Evolutionary conservation across 2,113 vertebrate species (phyloP), one percentile per base, ranked within the genome.

Genomic region (Brachirus orientalis): DNA sequence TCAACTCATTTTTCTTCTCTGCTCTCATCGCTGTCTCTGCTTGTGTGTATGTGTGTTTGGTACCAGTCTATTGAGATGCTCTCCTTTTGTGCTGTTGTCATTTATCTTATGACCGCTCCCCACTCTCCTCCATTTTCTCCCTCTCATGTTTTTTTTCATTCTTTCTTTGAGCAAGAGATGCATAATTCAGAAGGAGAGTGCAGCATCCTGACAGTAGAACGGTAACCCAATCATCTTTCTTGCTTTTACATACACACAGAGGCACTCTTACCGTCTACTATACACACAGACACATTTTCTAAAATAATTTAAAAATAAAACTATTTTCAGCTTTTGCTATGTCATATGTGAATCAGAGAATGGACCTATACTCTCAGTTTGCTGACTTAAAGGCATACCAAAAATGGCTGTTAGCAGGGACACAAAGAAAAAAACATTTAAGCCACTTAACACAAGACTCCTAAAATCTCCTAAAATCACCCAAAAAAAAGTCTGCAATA

Each of bases 1-100:
- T 88, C 90, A 86, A 82, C 74, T 78, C 83, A 91, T 90, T 88
- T 86, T 84, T 85, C 83, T 91, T 84, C 77, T 37, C 28, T 52
- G 54, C 75, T 83, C 75, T 82, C 68, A 56, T 68, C 13, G 16
- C 68, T 44, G 78, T 82, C 76, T 57, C 53, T 53, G 55, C 53
- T 19, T 19, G 51, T 55, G 43, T 63, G 54, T 67, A 38, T 54
- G 41, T 52, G 57, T 52, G 73, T 63, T 56, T 76, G 63, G 11
- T 57, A 69, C 44, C 14, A 61, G 59, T 76, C 69, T 84, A 88
- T 86, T 83, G 88, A 88, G 87, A 88, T 77, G 80, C 70, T 75
- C 43, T 84, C 75, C 77, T 86, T 84, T 79, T 79, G 78, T 84
- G 65, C 60, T 45, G 72, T 79, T 84, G 88, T 90, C 86, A 88